Percentiles rank a stretch among this genome's conserved stretches.
These are phyloP conservation scores for Lucinisca nassula DNA, from an alignment of 2,888 invertebrate genomes.

Conservation along the genomic window DNA sequence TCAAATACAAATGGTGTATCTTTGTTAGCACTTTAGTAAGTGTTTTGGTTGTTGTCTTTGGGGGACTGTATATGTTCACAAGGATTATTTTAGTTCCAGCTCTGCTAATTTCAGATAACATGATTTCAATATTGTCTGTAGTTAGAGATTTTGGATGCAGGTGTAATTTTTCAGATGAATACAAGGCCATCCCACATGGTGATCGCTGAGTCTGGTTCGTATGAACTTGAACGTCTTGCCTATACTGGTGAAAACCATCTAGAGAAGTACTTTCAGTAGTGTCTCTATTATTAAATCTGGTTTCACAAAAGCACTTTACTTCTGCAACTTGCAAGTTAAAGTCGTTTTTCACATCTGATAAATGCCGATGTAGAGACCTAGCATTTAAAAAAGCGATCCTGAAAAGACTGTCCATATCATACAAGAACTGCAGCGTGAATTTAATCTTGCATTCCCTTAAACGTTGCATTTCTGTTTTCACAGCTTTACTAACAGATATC, in stretches of 20 bases:
- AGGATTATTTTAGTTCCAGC: too few species aligned
- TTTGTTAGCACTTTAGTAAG: too few species aligned
- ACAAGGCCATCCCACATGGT: neutral
- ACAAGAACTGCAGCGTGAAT: neutral
- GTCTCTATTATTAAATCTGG: too few species aligned
- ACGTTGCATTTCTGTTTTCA: slow-evolving; percentile 35
- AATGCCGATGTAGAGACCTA: neutral
- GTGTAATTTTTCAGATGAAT: neutral
- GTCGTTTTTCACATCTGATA: too few species aligned
- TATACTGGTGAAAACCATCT: too few species aligned
- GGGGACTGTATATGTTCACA: too few species aligned
- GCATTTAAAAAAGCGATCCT: slow-evolving; percentile 51
- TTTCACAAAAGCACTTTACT: too few species aligned
- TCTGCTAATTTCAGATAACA: too few species aligned
- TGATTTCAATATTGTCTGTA: neutral
- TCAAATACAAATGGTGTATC: neutral
- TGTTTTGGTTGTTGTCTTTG: too few species aligned
- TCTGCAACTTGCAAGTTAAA: too few species aligned
- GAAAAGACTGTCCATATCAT: slow-evolving; percentile 1
- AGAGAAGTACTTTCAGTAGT: neutral
- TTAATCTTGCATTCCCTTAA: neutral
- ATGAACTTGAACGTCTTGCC: too few species aligned
- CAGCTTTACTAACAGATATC: slow-evolving; percentile 20
- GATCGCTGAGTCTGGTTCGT: too few species aligned
- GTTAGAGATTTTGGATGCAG: neutral